Percentiles rank a stretch among this genome's conserved stretches.
These are phyloP conservation scores for Schrankia costaestrigalis DNA, from an alignment of 2,888 invertebrate genomes.

Conservation along the genomic window DNA sequence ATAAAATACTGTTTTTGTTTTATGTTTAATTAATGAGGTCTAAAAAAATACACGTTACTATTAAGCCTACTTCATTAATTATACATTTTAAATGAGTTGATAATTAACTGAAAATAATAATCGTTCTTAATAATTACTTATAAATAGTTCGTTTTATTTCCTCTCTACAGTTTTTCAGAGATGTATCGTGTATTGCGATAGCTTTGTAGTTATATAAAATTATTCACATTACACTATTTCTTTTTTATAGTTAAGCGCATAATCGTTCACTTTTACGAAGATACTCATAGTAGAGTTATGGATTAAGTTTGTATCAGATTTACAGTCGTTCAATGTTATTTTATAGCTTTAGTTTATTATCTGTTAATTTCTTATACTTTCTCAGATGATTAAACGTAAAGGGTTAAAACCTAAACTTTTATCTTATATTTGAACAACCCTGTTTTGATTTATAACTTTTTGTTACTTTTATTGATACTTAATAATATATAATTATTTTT, in stretches of 20 bases:
- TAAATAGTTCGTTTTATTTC: constrained; percentile 8
- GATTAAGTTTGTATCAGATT: constrained; percentile 2
- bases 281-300: background rate
- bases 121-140: background rate
- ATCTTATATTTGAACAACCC: background rate
- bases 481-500: background rate
- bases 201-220: constrained; percentile 9
- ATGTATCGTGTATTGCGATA: constrained; percentile 9
- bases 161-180: constrained; percentile 10
- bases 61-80: no score
- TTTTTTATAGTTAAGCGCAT: constrained; percentile 1
- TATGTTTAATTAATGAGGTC: no score
- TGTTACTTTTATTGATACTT: background rate
- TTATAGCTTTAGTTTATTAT: constrained; percentile 2
- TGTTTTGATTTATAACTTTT: background rate
- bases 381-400: constrained; percentile 1
- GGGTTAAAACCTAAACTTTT: constrained; percentile 2
- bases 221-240: constrained; percentile 6
- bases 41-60: no score
- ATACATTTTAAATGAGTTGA: no score
- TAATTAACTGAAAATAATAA: background rate
- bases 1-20: no score
- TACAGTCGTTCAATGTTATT: constrained; percentile 3
- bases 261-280: constrained; percentile 1
- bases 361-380: constrained; percentile 3